These are phyloP conservation scores for Manduca sexta DNA, from an alignment of 1,140 invertebrate species.

Conservation along the genomic window DNA sequence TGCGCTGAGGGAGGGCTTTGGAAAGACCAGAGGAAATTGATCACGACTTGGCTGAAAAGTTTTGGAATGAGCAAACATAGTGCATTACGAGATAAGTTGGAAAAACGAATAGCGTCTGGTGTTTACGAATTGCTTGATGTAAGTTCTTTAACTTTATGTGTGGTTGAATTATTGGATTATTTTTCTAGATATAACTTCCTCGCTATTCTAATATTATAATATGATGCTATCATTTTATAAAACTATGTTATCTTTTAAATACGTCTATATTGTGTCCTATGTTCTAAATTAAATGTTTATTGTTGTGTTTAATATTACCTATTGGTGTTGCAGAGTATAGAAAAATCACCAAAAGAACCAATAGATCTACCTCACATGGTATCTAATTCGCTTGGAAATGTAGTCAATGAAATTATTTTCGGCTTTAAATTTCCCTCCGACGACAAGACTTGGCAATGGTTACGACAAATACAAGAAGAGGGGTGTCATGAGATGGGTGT, in stretches of 20 bases:
- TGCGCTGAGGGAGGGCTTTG: conserved; percentile 87
- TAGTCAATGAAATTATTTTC: conserved; percentile 84
- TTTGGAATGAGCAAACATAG: conserved; percentile 84
- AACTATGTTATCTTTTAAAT: no score
- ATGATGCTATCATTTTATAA: not conserved
- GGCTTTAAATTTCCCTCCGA: conserved; percentile 79
- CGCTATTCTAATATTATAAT: not conserved
- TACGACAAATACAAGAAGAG: conserved; percentile 84
- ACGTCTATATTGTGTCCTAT: no score
- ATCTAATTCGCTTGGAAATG: conserved; percentile 83
- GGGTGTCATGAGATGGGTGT: conserved; percentile 86
- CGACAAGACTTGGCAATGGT: conserved; percentile 82
- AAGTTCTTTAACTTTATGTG: conserved; percentile 22
- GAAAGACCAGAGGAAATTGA: conserved; percentile 87
- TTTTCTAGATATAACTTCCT: conserved; percentile 4
- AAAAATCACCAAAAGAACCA: conserved; percentile 27
- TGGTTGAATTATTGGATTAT: no score
- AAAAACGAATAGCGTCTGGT: conserved; percentile 78
- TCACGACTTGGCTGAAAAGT: conserved; percentile 80
- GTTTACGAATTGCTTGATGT: conserved; percentile 78
- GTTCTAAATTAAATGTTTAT: not conserved
- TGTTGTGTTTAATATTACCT: not conserved
- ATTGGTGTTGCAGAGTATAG: conserved; percentile 43
- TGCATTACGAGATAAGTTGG: conserved; percentile 75
- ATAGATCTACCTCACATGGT: conserved; percentile 60